These are phyloP conservation scores for Epinotia ramella DNA, from an alignment of 2,888 invertebrate genomes.

Conservation along the genomic window DNA sequence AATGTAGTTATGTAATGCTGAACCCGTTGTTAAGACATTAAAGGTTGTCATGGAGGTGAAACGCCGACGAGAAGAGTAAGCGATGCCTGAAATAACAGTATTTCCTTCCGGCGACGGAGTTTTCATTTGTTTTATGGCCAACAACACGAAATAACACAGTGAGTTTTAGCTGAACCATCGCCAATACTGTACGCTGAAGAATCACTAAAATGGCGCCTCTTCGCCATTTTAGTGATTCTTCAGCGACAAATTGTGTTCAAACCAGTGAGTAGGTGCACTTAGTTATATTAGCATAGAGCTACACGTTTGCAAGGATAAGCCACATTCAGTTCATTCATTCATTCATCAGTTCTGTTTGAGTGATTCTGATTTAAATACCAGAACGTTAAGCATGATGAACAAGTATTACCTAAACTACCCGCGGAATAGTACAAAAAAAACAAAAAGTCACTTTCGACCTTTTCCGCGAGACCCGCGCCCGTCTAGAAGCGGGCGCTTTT, in stretches of 20 bases:
- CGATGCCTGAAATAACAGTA: no score
- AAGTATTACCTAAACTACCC: not conserved
- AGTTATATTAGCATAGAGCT: not conserved
- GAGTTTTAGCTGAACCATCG: not conserved
- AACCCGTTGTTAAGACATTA: no score
- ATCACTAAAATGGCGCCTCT: no score
- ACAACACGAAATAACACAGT: not conserved
- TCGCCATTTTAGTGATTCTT: not conserved
- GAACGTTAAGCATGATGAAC: not conserved
- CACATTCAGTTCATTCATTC: not conserved
- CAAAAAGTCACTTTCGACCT: constrained; percentile 55
- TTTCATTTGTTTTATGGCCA: not conserved
- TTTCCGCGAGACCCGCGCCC: constrained; percentile 61
- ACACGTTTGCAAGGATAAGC: not conserved
- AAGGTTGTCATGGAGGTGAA: no score
- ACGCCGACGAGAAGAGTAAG: not conserved
- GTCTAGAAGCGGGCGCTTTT: constrained; percentile 85
- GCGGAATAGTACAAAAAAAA: constrained; percentile 13
- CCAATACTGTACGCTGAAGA: not conserved
- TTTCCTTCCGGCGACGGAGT: not conserved
- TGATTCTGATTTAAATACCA: not conserved
- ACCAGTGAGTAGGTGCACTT: not conserved
- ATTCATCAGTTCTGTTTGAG: not conserved
- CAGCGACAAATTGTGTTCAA: not conserved
- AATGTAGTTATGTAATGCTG: no score